These are phyloP conservation scores for Himalopsyche tibetana DNA, from an alignment of 2,888 invertebrate species.

Conservation along the genomic window DNA sequence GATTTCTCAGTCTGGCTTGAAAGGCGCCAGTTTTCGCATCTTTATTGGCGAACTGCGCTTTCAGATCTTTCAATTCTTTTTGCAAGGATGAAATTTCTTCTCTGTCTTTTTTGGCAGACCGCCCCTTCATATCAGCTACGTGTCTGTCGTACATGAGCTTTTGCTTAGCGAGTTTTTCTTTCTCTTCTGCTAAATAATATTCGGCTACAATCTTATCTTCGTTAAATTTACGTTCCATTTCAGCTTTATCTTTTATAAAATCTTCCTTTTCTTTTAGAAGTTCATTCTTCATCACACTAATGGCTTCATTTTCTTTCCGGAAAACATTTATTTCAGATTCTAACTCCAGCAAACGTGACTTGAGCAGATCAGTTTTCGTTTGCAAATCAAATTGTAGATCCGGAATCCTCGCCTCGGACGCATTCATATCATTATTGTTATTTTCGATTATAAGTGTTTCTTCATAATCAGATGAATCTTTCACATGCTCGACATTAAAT, in stretches of 20 bases:
- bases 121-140: slow-evolving; percentile 82
- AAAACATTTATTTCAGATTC: slow-evolving; percentile 80
- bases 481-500: slow-evolving; percentile 45
- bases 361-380: slow-evolving; percentile 78
- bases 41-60: slow-evolving; percentile 83
- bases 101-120: slow-evolving; percentile 81
- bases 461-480: slow-evolving; percentile 54
- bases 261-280: slow-evolving; percentile 80
- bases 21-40: slow-evolving; percentile 84
- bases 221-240: slow-evolving; percentile 78
- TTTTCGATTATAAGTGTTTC: slow-evolving; percentile 54
- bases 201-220: slow-evolving; percentile 82
- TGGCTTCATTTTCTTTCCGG: slow-evolving; percentile 75
- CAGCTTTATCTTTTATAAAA: slow-evolving; percentile 79
- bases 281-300: slow-evolving; percentile 78
- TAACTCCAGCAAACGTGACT: slow-evolving; percentile 80
- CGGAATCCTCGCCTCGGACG: slow-evolving; percentile 61
- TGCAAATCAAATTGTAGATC: slow-evolving; percentile 68
- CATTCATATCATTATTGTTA: slow-evolving; percentile 69
- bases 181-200: slow-evolving; percentile 82
- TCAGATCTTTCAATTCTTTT: slow-evolving; percentile 80
- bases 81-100: slow-evolving; percentile 82
- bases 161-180: slow-evolving; percentile 81
- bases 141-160: slow-evolving; percentile 81
- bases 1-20: slow-evolving; percentile 84